Conservation (phyloP, 1,140 invertebrate species). For the Trachymyrmex cornetzi region DNA sequence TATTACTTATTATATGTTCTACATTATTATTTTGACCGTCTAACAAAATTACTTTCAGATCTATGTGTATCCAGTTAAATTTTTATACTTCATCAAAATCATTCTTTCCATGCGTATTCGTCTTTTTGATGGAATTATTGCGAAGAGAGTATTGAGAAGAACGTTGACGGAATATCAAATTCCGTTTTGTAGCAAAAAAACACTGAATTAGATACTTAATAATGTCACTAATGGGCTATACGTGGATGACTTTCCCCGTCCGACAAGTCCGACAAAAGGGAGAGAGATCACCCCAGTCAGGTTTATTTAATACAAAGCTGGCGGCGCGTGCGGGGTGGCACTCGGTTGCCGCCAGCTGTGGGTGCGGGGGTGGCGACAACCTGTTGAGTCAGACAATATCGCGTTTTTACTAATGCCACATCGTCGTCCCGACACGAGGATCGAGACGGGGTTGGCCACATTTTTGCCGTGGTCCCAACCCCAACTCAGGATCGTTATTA, state of each 20-base stretch:
- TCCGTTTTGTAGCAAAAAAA: background rate
- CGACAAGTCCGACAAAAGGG: conserved; percentile 67
- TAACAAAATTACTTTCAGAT: too few relatives aligned
- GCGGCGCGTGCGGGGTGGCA: conserved; percentile 68
- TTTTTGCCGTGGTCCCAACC: conserved; percentile 64
- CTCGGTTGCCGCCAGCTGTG: conserved; percentile 63
- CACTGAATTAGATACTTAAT: conserved; percentile 64
- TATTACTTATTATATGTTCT: too few relatives aligned
- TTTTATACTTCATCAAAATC: too few relatives aligned
- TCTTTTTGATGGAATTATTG: background rate
- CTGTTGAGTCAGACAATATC: conserved; percentile 84
- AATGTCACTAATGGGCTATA: conserved; percentile 54
- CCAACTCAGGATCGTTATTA: conserved; percentile 64
- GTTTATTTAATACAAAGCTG: conserved; percentile 80
- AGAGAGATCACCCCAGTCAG: conserved; percentile 80
- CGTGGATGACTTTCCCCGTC: conserved; percentile 44
- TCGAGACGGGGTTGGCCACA: conserved; percentile 53
- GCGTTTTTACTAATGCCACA: conserved; percentile 83
- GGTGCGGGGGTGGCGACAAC: conserved; percentile 77
- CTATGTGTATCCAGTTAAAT: too few relatives aligned
- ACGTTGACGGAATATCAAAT: background rate
- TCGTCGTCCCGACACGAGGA: conserved; percentile 65
- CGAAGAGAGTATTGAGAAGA: background rate
- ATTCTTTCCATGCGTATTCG: too few relatives aligned
- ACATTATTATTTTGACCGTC: too few relatives aligned